Percentiles rank a stretch among this genome's conserved stretches.
Conservation (phyloP, 2,113 vertebrate genomes). For the Nycticryphes semicollaris region DNA sequence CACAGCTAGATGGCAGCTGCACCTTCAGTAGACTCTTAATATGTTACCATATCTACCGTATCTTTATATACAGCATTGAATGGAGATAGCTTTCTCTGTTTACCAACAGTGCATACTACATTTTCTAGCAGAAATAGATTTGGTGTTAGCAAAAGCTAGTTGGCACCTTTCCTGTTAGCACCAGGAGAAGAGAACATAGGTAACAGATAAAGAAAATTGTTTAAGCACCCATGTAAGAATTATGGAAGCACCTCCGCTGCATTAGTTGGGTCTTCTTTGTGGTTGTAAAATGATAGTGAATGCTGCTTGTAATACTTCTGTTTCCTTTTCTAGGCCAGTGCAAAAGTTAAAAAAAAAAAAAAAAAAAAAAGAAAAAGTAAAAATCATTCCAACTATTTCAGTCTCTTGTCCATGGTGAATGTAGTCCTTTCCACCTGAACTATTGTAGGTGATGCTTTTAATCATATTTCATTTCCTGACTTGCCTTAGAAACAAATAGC, state of each 20-base stretch:
- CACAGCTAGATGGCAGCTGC: neutral
- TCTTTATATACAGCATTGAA: neutral
- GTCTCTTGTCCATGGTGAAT: neutral
- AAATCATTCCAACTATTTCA: neutral
- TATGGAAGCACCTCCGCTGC: neutral
- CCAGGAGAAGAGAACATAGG: neutral
- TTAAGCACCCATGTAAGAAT: neutral
- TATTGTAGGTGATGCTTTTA: neutral
- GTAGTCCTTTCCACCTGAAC: neutral
- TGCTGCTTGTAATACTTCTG: neutral
- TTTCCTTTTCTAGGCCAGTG: neutral
- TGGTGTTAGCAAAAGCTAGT: neutral
- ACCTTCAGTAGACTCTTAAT: neutral
- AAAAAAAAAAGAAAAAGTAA: neutral
- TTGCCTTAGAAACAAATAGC: neutral
- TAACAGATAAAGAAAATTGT: neutral
- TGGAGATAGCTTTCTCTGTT: neutral
- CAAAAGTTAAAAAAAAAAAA: neutral
- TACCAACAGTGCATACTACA: neutral
- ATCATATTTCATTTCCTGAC: neutral
- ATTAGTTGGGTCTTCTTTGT: neutral
- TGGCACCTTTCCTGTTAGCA: neutral
- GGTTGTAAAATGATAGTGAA: neutral
- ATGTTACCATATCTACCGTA: neutral
- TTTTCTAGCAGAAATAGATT: neutral